Evolutionary conservation across 2,113 vertebrate genomes (phyloP).

Genomic region (Atherinomorus stipes): DNA sequence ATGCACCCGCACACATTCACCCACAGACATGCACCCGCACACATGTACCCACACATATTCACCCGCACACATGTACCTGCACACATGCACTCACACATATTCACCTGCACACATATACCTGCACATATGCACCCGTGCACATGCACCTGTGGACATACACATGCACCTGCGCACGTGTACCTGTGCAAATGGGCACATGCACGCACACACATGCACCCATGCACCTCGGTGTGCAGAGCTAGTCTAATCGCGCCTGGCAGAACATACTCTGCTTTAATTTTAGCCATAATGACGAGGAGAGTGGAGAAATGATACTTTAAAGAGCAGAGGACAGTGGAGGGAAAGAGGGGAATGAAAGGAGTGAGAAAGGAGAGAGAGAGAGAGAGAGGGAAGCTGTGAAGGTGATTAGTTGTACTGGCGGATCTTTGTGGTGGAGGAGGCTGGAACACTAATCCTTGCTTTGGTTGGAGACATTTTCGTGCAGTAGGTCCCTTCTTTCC

Average conservation of each 20-base stretch:
- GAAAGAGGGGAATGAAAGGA: conserved; percentile 58
- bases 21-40: too few relatives aligned
- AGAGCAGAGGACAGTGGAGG: conserved; percentile 71
- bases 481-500: conserved; percentile 85
- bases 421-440: conserved; percentile 84
- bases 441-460: conserved; percentile 88
- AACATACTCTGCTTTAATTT: conserved; percentile 82
- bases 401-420: conserved; percentile 86
- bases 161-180: too few relatives aligned
- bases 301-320: conserved; percentile 79
- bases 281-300: conserved; percentile 76
- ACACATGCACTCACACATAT: too few relatives aligned
- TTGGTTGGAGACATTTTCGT: conserved; percentile 87
- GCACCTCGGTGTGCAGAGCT: conserved; percentile 49
- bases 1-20: too few relatives aligned
- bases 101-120: too few relatives aligned
- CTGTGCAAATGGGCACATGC: too few relatives aligned
- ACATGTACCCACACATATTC: too few relatives aligned
- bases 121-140: too few relatives aligned
- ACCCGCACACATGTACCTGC: too few relatives aligned
- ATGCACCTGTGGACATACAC: too few relatives aligned
- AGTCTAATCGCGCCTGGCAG: conserved; percentile 80
- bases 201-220: not conserved
- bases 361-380: conserved; percentile 40
- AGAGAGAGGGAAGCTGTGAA: conserved; percentile 69